Evolutionary conservation across 2,888 invertebrate genomes (phyloP), one percentile per base, ranked within the genome.

Genomic region (Teinopalpus imperialis): DNA sequence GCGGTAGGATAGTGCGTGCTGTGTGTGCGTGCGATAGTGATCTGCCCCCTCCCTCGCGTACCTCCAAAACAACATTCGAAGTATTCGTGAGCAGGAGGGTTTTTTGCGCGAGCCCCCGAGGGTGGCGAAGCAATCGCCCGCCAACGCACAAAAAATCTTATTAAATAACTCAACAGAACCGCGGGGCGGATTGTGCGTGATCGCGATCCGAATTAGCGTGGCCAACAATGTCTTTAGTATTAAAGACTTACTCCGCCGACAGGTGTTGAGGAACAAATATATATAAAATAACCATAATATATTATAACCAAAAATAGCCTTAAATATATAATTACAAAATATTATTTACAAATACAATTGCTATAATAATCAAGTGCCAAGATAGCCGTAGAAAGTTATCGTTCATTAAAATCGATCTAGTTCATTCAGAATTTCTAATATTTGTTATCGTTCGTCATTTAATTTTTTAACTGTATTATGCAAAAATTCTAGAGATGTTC

Each of bases 1-100:
- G 82, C 72, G 73, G 68, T 74, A 76, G 86, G 85, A 86, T 79
- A 86, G 87, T 87, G 88, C 87, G 87, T 86, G 87, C 83, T 79
- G 68, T 77, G 79, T 79, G 88, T 83, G 88, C 88, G 88, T 88
- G 87, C 81, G 83, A 88, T 88, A 88, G 81, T 66, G 66, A 69
- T 63, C 73, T 63, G 63, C 73, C 73, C 73, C 70, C 65, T 62
- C 58, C 61, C 55, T 56, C 52, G 49, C 74, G 63, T 74, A 64
- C 78, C 76, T 72, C 73, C 75, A 65, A 81, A 81, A 80, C 81
- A 83, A 81, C 81, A 81, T 82, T 81, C 81, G 78, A 78, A 78
- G 71, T 82, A 79, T 83, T 82, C 74, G 81, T 81, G 79, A 74
- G 76, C 66, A 63, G 68, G 81, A 83, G 87, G 83, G 86, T 88